These are phyloP conservation scores for Lingula anatina DNA, from an alignment of 2,888 invertebrate genomes.

Conservation along the genomic window DNA sequence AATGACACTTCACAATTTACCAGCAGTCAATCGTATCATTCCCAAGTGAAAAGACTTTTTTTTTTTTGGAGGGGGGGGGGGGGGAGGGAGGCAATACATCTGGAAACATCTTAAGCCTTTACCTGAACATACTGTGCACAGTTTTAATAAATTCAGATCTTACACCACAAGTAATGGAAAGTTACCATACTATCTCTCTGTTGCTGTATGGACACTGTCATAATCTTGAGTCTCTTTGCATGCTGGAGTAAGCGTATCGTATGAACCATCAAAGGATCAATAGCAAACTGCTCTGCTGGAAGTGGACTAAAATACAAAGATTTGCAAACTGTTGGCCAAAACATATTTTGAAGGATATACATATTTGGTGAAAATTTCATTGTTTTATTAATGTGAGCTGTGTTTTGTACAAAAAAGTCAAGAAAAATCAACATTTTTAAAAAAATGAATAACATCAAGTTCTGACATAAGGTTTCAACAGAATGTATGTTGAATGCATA, in stretches of 20 bases:
- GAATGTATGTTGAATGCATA: no score
- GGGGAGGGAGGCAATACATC: no score
- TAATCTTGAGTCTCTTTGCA: conserved; percentile 29
- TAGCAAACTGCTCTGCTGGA: conserved; percentile 37
- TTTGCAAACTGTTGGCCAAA: neutral
- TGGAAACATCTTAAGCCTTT: neutral
- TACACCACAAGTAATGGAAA: neutral
- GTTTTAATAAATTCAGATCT: neutral
- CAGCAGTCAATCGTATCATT: no score
- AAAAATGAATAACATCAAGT: no score
- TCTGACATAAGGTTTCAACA: no score
- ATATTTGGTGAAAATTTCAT: no score
- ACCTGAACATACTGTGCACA: neutral
- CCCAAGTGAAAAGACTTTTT: no score
- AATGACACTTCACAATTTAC: no score
- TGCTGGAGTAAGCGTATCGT: conserved; percentile 45
- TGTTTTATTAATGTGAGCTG: no score
- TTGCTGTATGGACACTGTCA: conserved; percentile 31
- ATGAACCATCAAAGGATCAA: conserved; percentile 39
- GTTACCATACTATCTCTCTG: conserved; percentile 20
- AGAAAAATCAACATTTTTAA: no score
- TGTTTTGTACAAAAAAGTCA: no score
- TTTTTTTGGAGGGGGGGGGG: neutral
- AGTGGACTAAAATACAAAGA: conserved; percentile 18
- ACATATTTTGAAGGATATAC: neutral